phyloP scores from a whole-genome alignment of 2,888 invertebrate species.

The Helleia helle region DNA sequence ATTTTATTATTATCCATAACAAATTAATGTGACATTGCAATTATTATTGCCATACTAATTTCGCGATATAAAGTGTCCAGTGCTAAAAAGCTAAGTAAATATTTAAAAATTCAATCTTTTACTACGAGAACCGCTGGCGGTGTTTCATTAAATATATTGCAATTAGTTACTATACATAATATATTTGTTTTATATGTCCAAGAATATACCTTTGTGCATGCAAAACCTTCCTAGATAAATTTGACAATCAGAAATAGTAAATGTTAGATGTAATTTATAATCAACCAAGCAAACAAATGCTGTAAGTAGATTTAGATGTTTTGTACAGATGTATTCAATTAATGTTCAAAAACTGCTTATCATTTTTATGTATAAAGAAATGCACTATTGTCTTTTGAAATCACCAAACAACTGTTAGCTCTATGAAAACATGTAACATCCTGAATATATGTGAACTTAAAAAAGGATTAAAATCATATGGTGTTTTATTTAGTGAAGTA shows the following conservation, averaged over 20 bases:
- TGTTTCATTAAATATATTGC: constrained; percentile 26
- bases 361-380: constrained; percentile 3
- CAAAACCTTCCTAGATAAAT: constrained; percentile 11
- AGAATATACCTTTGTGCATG: constrained; percentile 21
- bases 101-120: constrained; percentile 1
- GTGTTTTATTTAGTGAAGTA: constrained; percentile 33
- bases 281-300: constrained; percentile 4
- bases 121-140: constrained; percentile 48
- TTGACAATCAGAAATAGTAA: constrained; percentile 7
- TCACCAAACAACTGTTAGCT: constrained; percentile 54
- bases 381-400: constrained; percentile 46
- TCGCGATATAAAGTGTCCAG: constrained; percentile 16
- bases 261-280: constrained; percentile 5
- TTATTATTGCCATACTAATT: constrained; percentile 23
- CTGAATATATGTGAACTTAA: constrained; percentile 55
- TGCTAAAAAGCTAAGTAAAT: constrained; percentile 1
- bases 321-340: constrained; percentile 9
- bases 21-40: constrained; percentile 35
- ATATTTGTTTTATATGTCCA: constrained; percentile 28
- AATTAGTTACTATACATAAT: constrained; percentile 23
- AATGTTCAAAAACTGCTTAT: constrained; percentile 5
- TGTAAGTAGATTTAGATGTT: constrained; percentile 11
- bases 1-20: constrained; percentile 1
- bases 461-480: constrained; percentile 42
- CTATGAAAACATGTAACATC: constrained; percentile 50